Evolutionary conservation across 2,888 invertebrate genomes (phyloP).

Genomic region (Axea sp.): DNA sequence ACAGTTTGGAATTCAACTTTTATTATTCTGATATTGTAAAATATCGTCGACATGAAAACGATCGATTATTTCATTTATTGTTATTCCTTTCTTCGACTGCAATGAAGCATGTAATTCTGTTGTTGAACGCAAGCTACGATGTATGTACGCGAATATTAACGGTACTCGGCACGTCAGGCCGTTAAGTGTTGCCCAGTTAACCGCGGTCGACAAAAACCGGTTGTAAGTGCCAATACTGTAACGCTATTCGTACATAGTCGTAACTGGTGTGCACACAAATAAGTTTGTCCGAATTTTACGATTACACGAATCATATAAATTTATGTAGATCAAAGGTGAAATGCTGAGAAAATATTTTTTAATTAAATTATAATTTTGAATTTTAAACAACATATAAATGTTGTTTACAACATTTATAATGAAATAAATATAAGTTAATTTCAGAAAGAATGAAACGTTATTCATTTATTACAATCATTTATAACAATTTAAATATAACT

Average conservation of each 20-base stretch:
- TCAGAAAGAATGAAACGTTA: no score
- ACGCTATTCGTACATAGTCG: conserved; percentile 42
- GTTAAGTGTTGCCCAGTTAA: conserved; percentile 48
- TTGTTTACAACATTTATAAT: no score
- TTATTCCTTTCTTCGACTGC: conserved; percentile 51
- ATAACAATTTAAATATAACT: no score
- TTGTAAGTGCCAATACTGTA: conserved; percentile 56
- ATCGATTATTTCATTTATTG: conserved; percentile 28
- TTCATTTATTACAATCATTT: no score
- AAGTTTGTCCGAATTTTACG: conserved; percentile 27
- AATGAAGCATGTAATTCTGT: conserved; percentile 56
- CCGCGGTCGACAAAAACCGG: conserved; percentile 60
- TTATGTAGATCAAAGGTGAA: conserved; percentile 2
- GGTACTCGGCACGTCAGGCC: conserved; percentile 29
- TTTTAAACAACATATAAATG: no score
- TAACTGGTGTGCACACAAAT: conserved; percentile 10
- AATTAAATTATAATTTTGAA: not conserved
- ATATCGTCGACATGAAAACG: conserved; percentile 1
- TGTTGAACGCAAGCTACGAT: conserved; percentile 47
- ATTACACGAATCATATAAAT: not conserved
- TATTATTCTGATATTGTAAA: no score
- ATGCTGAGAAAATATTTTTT: conserved; percentile 4
- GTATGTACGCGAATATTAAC: conserved; percentile 51
- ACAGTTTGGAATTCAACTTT: no score
- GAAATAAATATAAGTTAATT: no score